Percentiles rank a stretch among this genome's conserved stretches.
These are phyloP conservation scores for Acipenser ruthenus DNA, from an alignment of 2,797 vertebrate genomes.

Conservation along the genomic window DNA sequence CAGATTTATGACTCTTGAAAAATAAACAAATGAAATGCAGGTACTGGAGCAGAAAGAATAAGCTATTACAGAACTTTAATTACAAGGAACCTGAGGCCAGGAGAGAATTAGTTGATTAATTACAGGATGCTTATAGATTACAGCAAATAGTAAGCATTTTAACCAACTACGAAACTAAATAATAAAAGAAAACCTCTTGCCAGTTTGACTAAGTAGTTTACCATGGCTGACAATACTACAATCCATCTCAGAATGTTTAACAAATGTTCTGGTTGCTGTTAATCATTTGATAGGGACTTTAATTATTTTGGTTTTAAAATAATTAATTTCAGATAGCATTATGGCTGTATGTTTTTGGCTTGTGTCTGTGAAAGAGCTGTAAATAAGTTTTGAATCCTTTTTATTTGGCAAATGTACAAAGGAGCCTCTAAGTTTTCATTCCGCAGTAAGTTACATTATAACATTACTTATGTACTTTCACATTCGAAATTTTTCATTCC, in stretches of 20 bases:
- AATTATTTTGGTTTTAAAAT: constrained; percentile 27
- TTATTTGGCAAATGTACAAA: constrained; percentile 19
- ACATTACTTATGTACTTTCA: no score
- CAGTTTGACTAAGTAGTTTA: constrained; percentile 30
- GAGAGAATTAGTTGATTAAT: constrained; percentile 78
- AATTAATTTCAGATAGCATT: constrained; percentile 27
- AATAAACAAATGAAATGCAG: constrained; percentile 82
- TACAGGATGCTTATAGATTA: constrained; percentile 68
- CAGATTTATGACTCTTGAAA: constrained; percentile 69
- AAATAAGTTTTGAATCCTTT: constrained; percentile 27
- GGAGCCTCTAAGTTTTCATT: no score
- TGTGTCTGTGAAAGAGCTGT: constrained; percentile 18
- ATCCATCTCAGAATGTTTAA: constrained; percentile 28
- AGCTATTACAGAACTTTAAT: constrained; percentile 82
- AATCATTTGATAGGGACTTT: constrained; percentile 19
- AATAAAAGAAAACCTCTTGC: constrained; percentile 23
- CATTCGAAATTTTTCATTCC: no score
- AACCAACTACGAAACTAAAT: constrained; percentile 21
- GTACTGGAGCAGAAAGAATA: constrained; percentile 75
- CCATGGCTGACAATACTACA: constrained; percentile 22
- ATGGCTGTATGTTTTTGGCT: constrained; percentile 26
- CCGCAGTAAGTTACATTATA: no score
- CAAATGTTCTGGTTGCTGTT: constrained; percentile 29
- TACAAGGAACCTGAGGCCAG: constrained; percentile 75
- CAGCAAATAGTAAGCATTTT: constrained; percentile 58